Evolutionary conservation across 2,113 vertebrate species (phyloP), one percentile per base, ranked within the genome.

Genomic region (Calidris pygmaea): DNA sequence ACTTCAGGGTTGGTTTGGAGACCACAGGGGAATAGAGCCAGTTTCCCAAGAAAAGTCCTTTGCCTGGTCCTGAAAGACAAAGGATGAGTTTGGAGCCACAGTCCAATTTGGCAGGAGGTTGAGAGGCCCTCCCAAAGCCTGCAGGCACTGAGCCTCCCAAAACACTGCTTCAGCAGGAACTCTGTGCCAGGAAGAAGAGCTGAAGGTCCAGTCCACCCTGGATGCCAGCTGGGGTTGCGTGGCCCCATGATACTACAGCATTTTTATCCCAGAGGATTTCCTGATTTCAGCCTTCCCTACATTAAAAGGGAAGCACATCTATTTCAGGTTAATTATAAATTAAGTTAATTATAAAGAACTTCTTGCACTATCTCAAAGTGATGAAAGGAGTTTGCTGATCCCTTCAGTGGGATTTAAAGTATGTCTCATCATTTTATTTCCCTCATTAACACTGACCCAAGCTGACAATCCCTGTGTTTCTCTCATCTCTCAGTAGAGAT

Each of bases 301-400:
- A 52, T 92, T 90, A 56, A 17, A 90, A 95, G 34, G 65, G 48
- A 92, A 86, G 53, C 65, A 85, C 45, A 39, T 96, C 37, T 78
- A 76, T 89, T 91, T 27, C 41, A 43, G 50, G 73, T 82, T 93
- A 87, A 90, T 93, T 94, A 91, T 84, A 81, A 66, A 73, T 45
- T 37, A 39, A 82, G 72, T 90, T 93, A 95, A 95, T 96, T 95
- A 93, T 60, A 79, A 93, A 86, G 77, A 68, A 79, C 74, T 87
- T 75, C 26, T 80, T 77, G 45, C 21, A 21, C 30, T 86, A 83
- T 84, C 76, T 95, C 68, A 24, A 55, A 92, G 82, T 59, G 68
- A 93, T 93, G 92, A 97, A 91, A 88, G 85, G 72, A 52, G 37
- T 59, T 85, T 16, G 29, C 82, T 77, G 58, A 55, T 79, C 35